phyloP scores from a whole-genome alignment of 2,797 vertebrate species.

The Pogoniulus pusillus region DNA sequence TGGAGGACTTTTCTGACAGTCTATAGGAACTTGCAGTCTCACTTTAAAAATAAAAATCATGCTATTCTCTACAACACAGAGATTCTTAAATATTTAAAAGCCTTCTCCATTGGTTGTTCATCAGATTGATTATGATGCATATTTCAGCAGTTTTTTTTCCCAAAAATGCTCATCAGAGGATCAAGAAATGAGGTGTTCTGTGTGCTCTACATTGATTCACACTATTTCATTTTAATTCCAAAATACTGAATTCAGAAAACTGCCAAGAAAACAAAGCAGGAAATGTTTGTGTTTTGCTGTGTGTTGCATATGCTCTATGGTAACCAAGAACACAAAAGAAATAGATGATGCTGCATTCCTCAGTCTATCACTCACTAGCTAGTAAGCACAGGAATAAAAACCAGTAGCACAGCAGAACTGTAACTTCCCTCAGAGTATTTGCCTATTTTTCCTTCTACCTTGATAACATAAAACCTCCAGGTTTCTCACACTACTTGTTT shows the following conservation, averaged over 20 bases:
- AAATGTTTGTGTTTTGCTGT: conserved; percentile 57
- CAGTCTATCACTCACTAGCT: conserved; percentile 31
- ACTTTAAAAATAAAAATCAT: neutral
- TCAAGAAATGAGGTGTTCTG: conserved; percentile 52
- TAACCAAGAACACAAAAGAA: conserved; percentile 61
- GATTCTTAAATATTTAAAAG: conserved; percentile 60
- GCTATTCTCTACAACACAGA: conserved; percentile 52
- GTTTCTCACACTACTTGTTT: neutral
- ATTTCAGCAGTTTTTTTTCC: conserved; percentile 65
- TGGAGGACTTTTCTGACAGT: neutral
- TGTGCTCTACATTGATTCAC: conserved; percentile 51
- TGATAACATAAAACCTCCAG: neutral
- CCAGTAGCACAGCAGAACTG: neutral
- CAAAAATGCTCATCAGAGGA: conserved; percentile 72
- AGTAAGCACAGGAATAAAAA: conserved; percentile 31
- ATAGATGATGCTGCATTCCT: conserved; percentile 61
- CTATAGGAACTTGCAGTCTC: conserved; percentile 34
- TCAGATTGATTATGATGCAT: conserved; percentile 68
- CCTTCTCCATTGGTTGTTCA: conserved; percentile 58
- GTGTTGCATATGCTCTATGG: conserved; percentile 48
- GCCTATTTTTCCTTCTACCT: neutral
- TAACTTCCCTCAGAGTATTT: neutral
- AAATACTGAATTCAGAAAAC: conserved; percentile 60
- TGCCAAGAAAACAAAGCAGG: conserved; percentile 60
- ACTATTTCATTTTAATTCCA: conserved; percentile 65